Evolutionary conservation across 1,140 invertebrate species (phyloP).

Genomic region (Caenorhabditis latens): DNA sequence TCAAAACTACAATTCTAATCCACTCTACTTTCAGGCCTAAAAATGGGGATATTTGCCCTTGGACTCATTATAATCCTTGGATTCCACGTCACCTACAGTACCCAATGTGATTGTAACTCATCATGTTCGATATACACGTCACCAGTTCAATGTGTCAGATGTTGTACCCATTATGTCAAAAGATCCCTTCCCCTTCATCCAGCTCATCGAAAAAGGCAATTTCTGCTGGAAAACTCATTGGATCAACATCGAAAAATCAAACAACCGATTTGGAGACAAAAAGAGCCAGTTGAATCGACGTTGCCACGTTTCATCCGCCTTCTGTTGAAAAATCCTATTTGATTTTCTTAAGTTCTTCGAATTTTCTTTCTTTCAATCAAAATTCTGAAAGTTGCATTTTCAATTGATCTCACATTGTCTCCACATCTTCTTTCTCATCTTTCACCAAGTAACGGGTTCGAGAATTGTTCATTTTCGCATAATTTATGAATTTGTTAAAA

Average conservation of each 20-base stretch:
- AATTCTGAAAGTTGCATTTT: background rate
- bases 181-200: constrained; percentile 44
- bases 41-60: constrained; percentile 9
- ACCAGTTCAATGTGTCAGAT: constrained; percentile 39
- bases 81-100: constrained; percentile 53
- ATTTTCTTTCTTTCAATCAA: background rate
- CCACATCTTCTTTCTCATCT: constrained; percentile 18
- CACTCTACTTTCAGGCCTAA: background rate
- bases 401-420: background rate
- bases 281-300: background rate
- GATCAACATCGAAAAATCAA: constrained; percentile 30
- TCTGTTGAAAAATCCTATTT: constrained; percentile 8
- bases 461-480: constrained; percentile 23
- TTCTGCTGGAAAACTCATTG: background rate
- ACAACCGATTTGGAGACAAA: background rate
- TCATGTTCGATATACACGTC: constrained; percentile 43
- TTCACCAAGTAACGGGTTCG: background rate
- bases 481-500: background rate
- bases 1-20: background rate
- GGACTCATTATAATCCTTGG: constrained; percentile 4
- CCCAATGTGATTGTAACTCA: constrained; percentile 39
- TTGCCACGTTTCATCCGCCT: constrained; percentile 23
- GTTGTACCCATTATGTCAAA: constrained; percentile 55
- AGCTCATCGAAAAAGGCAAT: constrained; percentile 11
- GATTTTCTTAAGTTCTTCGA: too few relatives aligned